Base-by-base conservation (phyloP, 2,113 vertebrate genomes). In the Carettochelys insculpta region DNA sequence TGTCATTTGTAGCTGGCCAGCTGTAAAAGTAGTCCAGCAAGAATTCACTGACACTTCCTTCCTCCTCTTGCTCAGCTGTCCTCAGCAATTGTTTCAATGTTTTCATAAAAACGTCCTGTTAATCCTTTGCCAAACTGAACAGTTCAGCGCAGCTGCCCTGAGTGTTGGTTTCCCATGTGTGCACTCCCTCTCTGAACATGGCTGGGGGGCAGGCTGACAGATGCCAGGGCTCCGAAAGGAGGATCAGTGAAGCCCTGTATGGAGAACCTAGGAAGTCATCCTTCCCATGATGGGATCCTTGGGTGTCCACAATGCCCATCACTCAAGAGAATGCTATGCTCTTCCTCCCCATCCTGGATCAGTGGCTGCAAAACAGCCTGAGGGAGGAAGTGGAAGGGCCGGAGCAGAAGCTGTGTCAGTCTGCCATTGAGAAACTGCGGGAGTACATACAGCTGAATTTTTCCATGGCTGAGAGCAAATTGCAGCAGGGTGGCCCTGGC, bases 371-470 rank as follows among this genome's bases (percentile, higher is more conserved):
- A 93, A 97, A 97, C 91, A 95, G 96, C 88, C 88, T 88, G 52
- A 90, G 92, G 85, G 97, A 97, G 88, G 97, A 98, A 25, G 95
- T 85, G 5, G 97, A 96, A 2, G 97, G 97, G 1, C 89, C 97
- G 0, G 98, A 98, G 93, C 95, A 98, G 94, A 86, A 97, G 48
- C 95, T 98, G 16, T 99, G 98, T 96, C 98, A 98, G 91, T 98
- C 99, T 0, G 99, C 99, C 2, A 97, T 99, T 94, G 98, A 98
- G 92, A 99, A 99, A 94, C 97, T 99, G 88, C 98, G 98, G 7
- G 99, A 99, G 82, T 99, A 99, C 96, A 99, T 99, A 92, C 98
- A 98, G 89, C 97, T 99, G 84, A 99, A 99, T 97, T 99, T 99
- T 80, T 94, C 98, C 0, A 98, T 99, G 95, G 97, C 97, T 0